phyloP scores from a whole-genome alignment of 2,888 invertebrate genomes.

The Pachymerium ferrugineum region DNA sequence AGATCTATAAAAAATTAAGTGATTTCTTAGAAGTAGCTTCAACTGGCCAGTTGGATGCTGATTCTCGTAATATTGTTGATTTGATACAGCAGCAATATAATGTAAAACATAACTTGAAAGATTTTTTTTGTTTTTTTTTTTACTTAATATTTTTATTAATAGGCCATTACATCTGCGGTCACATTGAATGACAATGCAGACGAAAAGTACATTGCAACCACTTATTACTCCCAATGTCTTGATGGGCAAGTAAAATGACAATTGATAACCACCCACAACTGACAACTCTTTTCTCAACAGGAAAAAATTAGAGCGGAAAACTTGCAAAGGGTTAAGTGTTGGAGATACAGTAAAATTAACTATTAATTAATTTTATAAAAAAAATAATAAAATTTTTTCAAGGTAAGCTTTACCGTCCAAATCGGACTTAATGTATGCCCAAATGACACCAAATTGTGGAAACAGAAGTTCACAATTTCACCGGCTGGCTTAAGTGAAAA shows the following conservation, averaged over 20 bases:
- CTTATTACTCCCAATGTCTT: conserved; percentile 63
- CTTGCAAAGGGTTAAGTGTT: conserved; percentile 85
- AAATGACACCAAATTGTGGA: conserved; percentile 67
- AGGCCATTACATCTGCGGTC: conserved; percentile 74
- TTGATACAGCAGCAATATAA: conserved; percentile 86
- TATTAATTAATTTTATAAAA: conserved; percentile 35
- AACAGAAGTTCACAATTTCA: conserved; percentile 78
- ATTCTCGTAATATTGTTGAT: conserved; percentile 94
- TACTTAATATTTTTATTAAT: not conserved
- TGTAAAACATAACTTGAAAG: conserved; percentile 50
- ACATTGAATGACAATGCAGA: conserved; percentile 81
- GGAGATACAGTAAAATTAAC: conserved; percentile 65
- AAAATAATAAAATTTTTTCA: conserved; percentile 28
- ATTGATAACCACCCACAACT: too few relatives aligned
- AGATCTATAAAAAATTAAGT: conserved; percentile 75
- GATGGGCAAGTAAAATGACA: conserved; percentile 40
- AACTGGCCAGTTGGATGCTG: conserved; percentile 79
- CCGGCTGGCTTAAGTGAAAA: conserved; percentile 91
- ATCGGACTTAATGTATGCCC: conserved; percentile 75
- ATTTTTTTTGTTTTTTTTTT: not conserved
- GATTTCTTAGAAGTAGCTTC: conserved; percentile 88
- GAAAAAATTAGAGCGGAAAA: conserved; percentile 54
- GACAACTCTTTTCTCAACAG: too few relatives aligned
- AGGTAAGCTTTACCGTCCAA: conserved; percentile 48
- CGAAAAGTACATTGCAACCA: conserved; percentile 67